These are phyloP conservation scores for Lagorchestes hirsutus DNA, from an alignment of 2,797 vertebrate species.

Conservation along the genomic window DNA sequence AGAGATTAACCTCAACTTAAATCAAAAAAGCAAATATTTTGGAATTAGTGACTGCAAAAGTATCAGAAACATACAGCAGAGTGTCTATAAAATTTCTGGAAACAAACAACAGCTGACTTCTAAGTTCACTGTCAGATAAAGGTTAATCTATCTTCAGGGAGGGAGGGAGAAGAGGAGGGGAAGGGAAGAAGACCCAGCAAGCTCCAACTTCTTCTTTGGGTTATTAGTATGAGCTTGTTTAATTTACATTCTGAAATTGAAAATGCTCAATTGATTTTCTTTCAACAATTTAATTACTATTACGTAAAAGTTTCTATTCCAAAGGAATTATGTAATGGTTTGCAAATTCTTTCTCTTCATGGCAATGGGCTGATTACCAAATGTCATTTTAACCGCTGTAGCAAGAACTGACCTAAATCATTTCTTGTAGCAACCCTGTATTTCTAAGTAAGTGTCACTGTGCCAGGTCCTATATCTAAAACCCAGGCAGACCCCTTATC, in stretches of 20 bases:
- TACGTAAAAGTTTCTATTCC: conserved; percentile 18
- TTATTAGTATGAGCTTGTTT: not conserved
- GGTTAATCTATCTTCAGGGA: too few species aligned
- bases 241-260: not conserved
- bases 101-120: not conserved
- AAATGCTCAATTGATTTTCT: not conserved
- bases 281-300: not conserved
- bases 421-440: not conserved
- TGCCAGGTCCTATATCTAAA: not conserved
- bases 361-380: not conserved
- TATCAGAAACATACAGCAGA: too few species aligned
- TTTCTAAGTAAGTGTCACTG: not conserved
- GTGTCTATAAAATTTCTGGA: too few species aligned
- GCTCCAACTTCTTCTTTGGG: not conserved
- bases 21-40: not conserved
- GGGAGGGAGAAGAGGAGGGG: not conserved
- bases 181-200: not conserved
- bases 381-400: not conserved
- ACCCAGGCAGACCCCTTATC: not conserved
- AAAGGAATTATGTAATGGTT: conserved; percentile 4
- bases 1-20: not conserved
- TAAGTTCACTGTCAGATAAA: not conserved
- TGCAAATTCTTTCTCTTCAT: not conserved
- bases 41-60: too few species aligned
- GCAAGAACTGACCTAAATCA: not conserved